Evolutionary conservation across 2,797 vertebrate species (phyloP).

Genomic region (Psittacula echo): DNA sequence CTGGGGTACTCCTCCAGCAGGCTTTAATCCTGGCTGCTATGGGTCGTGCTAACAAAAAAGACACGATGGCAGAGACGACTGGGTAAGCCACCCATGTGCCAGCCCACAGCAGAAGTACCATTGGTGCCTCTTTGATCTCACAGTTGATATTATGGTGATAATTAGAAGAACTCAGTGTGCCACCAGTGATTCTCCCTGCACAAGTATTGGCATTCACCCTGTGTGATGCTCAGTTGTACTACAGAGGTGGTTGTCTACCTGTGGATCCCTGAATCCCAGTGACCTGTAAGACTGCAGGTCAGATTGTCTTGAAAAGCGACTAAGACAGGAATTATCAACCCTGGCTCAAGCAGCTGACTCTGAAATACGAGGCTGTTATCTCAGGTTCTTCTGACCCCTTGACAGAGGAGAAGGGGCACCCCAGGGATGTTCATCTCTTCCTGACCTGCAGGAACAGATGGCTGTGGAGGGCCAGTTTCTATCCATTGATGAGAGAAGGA

Average conservation of each 20-base stretch:
- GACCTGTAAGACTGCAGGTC: neutral
- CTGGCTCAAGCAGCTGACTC: neutral
- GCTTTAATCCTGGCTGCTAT: neutral
- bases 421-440: neutral
- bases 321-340: neutral
- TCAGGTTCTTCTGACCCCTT: neutral
- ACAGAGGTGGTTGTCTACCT: neutral
- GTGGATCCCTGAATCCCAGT: neutral
- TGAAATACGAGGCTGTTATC: neutral
- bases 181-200: rapidly evolving
- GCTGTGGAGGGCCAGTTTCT: neutral
- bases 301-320: neutral
- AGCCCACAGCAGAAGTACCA: neutral
- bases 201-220: neutral
- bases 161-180: neutral
- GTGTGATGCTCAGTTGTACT: rapidly evolving
- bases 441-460: neutral
- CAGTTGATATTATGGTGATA: rapidly evolving
- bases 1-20: neutral
- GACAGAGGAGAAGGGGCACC: rapidly evolving
- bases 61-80: rapidly evolving
- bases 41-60: neutral
- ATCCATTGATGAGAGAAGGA: neutral
- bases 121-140: neutral
- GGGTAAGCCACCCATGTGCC: neutral